These are phyloP conservation scores for Temnothorax curvispinosus DNA, from an alignment of 1,140 invertebrate genomes.

Conservation along the genomic window DNA sequence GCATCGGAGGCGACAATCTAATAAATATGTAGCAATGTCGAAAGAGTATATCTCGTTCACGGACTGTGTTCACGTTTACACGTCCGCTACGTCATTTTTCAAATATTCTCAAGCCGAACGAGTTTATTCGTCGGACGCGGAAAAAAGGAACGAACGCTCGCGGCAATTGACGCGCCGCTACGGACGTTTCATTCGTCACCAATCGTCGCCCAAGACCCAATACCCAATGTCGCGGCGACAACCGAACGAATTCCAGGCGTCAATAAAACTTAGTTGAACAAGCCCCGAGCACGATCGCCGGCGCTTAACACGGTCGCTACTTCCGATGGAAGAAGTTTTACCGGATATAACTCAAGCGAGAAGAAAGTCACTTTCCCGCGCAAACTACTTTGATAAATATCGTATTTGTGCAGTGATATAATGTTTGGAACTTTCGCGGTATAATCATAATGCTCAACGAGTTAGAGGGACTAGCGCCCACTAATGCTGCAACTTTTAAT, in stretches of 20 bases:
- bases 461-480: constrained; percentile 69
- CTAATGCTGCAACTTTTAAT: constrained; percentile 65
- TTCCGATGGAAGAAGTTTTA: constrained; percentile 47
- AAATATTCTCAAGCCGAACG: not conserved
- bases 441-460: constrained; percentile 57
- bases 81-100: constrained; percentile 12
- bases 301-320: constrained; percentile 20
- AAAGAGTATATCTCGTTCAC: constrained; percentile 18
- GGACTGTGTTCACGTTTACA: not conserved
- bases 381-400: constrained; percentile 63
- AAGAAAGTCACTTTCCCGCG: constrained; percentile 50
- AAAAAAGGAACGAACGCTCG: not conserved
- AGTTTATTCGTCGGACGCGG: not conserved
- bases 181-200: constrained; percentile 44
- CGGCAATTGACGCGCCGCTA: not conserved
- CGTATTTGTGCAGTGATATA: constrained; percentile 62
- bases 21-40: constrained; percentile 9
- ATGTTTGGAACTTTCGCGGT: constrained; percentile 56
- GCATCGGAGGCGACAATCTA: not conserved
- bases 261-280: constrained; percentile 54
- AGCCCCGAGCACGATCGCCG: constrained; percentile 38
- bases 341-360: constrained; percentile 23
- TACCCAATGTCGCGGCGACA: not conserved
- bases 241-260: constrained; percentile 3
- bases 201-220: not conserved